Base-by-base conservation (phyloP, 2,888 invertebrate species). In the Ectemnius cavifrons region DNA sequence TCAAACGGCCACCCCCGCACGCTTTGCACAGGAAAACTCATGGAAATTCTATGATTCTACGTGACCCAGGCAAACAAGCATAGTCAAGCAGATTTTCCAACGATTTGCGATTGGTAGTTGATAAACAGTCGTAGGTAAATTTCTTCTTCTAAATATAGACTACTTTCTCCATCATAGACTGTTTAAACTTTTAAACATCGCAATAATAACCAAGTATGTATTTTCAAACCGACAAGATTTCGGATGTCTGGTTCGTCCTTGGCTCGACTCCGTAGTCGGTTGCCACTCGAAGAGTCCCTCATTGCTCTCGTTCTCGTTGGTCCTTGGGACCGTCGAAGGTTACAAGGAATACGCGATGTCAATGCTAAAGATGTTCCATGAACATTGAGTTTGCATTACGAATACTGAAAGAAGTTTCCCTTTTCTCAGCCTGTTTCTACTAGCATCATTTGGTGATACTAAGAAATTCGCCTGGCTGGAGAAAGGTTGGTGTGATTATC, bases 321-420 rank as follows among this genome's bases (percentile, higher is more conserved):
- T 80, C 80, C 80, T 77, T 77, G 77, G 72, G 49, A 66, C 69
- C 69, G 60, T 27, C 80, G 84, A 85, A 85, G 85, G 85, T 78
- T 78, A 73, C 77, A 79, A 79, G 84, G 81, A 81, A 81, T 84
- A 81, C 85, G 83, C 69, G 85, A 80, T 79, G 80, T 77, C 81
- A 85, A 84, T 85, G 81, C 70, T 64, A 68, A 78, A 75, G 81
- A 69, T 81, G 80, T 66, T 76, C 62, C 56, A 46, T 23, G 47
- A 63, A 73, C 66, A 18, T 4, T 60, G 28, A 52, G 45, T 3
- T 6, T 37, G 77, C 77, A 47, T 27, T 18, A 28, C 61, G 65
- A 71, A 80, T 73, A 80, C 72, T 45, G 59, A 67, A 74, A 57
- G n/a, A 59, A 71, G 66, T 60, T 57, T 62, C 46, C 37, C 37